Evolutionary conservation across 2,888 invertebrate species (phyloP).

Genomic region (Timema podura): DNA sequence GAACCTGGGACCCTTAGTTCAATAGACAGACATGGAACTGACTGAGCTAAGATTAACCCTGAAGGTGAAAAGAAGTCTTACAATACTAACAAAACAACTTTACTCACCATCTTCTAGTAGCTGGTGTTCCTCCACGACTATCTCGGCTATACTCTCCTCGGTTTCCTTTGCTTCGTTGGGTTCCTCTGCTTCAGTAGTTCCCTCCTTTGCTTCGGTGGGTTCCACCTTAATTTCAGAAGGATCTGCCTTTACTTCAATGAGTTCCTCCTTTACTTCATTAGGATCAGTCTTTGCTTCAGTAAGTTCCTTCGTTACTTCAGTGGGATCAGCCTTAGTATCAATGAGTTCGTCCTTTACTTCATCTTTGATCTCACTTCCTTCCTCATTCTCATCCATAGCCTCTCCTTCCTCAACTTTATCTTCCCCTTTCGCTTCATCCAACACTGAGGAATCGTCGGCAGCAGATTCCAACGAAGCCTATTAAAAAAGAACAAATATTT

Average conservation of each 20-base stretch:
- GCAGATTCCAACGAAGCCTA: slow-evolving; percentile 39
- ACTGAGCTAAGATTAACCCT: no score
- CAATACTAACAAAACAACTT: no score
- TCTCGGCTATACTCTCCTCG: background rate
- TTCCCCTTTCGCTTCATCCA: slow-evolving; percentile 23
- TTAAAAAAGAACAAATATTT: slow-evolving; percentile 28
- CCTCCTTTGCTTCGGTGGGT: no score
- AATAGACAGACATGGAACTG: no score
- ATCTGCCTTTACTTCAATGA: slow-evolving; percentile 17
- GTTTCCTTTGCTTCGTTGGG: background rate
- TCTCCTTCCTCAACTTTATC: slow-evolving; percentile 37
- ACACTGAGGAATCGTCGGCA: slow-evolving; percentile 37
- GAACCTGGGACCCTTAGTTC: no score
- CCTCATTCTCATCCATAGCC: slow-evolving; percentile 44
- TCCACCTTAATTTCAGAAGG: slow-evolving; percentile 16
- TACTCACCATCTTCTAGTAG: no score
- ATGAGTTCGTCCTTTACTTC: slow-evolving; percentile 40
- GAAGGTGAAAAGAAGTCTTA: no score
- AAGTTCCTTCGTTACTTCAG: slow-evolving; percentile 30
- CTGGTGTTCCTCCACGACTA: no score
- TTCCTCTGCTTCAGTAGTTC: background rate
- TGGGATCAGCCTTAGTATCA: background rate
- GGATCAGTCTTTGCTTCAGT: slow-evolving; percentile 32
- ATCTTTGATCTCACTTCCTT: slow-evolving; percentile 42
- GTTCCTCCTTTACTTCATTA: slow-evolving; percentile 34